Evolutionary conservation across 2,113 vertebrate genomes (phyloP).

Genomic region (Vidua macroura): DNA sequence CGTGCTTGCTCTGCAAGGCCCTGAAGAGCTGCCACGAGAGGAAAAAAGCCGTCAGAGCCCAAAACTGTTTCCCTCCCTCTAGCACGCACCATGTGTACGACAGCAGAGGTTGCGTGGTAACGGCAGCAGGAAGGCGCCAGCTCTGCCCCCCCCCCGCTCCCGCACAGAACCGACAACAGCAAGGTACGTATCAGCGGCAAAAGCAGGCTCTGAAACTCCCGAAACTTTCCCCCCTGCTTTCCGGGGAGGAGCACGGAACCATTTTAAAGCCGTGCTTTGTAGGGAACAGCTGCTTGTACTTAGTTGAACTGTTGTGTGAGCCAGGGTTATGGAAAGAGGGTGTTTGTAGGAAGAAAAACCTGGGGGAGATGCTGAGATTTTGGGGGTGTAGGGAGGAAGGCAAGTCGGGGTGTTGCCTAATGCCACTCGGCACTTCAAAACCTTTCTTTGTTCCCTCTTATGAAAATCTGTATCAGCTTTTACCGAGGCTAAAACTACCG

Average conservation of each 20-base stretch:
- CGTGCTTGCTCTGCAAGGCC: fast-evolving
- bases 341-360: neutral
- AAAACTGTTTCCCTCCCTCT: neutral
- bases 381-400: neutral
- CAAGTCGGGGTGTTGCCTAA: neutral
- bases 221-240: neutral
- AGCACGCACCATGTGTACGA: conserved; percentile 12
- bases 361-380: neutral
- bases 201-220: neutral
- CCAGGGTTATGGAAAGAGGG: neutral
- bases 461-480: neutral
- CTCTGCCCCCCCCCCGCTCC: neutral
- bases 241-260: fast-evolving
- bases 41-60: neutral
- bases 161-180: neutral
- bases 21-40: neutral
- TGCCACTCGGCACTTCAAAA: neutral
- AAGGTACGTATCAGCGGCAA: neutral
- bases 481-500: neutral
- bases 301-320: neutral
- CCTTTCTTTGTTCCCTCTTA: neutral
- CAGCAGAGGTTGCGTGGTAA: conserved; percentile 44
- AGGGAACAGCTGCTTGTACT: neutral
- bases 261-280: neutral
- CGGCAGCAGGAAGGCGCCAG: conserved; percentile 33